phyloP scores from a whole-genome alignment of 1,140 invertebrate species.

The Achroia grisella region DNA sequence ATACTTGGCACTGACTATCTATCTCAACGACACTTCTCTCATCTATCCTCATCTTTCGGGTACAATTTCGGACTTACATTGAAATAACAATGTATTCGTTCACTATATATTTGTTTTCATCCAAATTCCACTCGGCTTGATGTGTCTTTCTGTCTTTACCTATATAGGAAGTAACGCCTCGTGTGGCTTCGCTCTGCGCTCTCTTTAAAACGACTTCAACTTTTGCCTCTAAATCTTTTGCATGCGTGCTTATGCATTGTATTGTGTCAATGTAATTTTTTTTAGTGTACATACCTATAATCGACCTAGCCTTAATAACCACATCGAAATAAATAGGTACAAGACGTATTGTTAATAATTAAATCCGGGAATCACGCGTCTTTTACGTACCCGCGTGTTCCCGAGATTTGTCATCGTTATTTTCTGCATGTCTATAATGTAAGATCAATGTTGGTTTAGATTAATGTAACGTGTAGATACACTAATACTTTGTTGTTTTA shows the following conservation, averaged over 20 bases:
- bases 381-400: neutral
- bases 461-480: conserved; percentile 57
- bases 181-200: conserved; percentile 34
- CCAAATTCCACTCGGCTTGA: conserved; percentile 63
- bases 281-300: conserved; percentile 57
- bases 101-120: conserved; percentile 54
- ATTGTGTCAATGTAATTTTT: conserved; percentile 52
- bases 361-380: too few species aligned
- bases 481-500: conserved; percentile 43
- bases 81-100: conserved; percentile 66
- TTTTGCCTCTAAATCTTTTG: conserved; percentile 69
- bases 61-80: conserved; percentile 41
- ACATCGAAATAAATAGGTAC: conserved; percentile 67
- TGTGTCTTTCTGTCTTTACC: conserved; percentile 4
- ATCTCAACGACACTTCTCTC: conserved; percentile 16
- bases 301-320: conserved; percentile 65
- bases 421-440: conserved; percentile 57
- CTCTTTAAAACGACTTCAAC: conserved; percentile 30
- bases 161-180: conserved; percentile 9
- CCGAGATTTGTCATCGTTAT: conserved; percentile 16
- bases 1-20: conserved; percentile 28
- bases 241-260: conserved; percentile 68
- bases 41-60: conserved; percentile 31
- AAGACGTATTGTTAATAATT: conserved; percentile 34
- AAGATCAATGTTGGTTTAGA: conserved; percentile 33